Evolutionary conservation across 2,113 vertebrate genomes (phyloP).

Genomic region (Rynchops niger): DNA sequence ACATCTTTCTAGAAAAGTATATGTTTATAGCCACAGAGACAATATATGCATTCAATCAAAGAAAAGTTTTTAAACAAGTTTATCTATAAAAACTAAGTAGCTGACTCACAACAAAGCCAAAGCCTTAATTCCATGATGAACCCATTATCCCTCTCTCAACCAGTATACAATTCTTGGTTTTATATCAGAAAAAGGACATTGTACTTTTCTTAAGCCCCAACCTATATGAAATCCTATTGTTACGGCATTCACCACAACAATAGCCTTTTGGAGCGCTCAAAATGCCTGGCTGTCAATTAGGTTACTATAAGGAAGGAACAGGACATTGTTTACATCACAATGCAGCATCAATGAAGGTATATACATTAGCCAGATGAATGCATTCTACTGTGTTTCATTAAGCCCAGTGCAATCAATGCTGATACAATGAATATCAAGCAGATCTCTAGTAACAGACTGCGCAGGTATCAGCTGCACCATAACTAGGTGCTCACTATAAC

Average conservation of each 20-base stretch:
- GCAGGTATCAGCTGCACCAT: background rate
- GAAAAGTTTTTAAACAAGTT: background rate
- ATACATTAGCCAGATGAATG: slow-evolving; percentile 64
- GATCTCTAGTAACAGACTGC: background rate
- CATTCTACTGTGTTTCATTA: slow-evolving; percentile 2
- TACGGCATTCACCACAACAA: slow-evolving; percentile 41
- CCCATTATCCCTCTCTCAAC: background rate
- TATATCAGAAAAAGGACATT: slow-evolving; percentile 34
- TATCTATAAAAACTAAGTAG: background rate
- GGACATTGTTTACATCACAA: slow-evolving; percentile 51
- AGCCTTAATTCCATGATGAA: background rate
- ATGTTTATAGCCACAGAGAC: background rate
- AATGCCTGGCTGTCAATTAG: slow-evolving; percentile 57
- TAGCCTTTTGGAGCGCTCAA: background rate
- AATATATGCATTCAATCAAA: background rate
- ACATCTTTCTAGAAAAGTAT: background rate
- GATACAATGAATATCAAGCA: slow-evolving; percentile 62
- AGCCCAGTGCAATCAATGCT: background rate
- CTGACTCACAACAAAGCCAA: background rate
- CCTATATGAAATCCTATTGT: slow-evolving; percentile 59
- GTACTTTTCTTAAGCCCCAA: slow-evolving; percentile 24
- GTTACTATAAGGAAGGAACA: slow-evolving; percentile 47
- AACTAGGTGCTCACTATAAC: background rate
- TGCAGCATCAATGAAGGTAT: slow-evolving; percentile 58
- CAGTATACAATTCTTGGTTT: background rate